These are phyloP conservation scores for Tricholauxania praeusta DNA, from an alignment of 2,888 invertebrate species.

Conservation along the genomic window DNA sequence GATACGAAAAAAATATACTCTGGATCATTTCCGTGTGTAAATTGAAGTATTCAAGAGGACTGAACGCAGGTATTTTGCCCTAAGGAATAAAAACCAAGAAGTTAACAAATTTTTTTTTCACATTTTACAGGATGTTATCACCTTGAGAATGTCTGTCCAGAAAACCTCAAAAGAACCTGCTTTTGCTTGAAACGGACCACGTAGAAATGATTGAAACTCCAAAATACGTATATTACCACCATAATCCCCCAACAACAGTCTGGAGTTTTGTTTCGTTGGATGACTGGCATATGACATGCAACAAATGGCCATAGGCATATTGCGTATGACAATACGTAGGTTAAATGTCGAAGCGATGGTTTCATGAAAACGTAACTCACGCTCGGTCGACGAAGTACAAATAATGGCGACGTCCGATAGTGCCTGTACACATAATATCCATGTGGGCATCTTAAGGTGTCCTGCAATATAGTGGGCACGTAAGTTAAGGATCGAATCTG, in stretches of 20 bases:
- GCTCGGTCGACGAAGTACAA: conserved; percentile 81
- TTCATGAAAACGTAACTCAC: conserved; percentile 85
- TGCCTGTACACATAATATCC: conserved; percentile 80
- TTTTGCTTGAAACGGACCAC: conserved; percentile 79
- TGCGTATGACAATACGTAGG: conserved; percentile 77
- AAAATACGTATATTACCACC: conserved; percentile 78
- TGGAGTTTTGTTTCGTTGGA: conserved; percentile 57
- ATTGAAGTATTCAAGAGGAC: conserved; percentile 71
- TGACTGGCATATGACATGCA: conserved; percentile 60
- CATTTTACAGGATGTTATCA: conserved; percentile 45
- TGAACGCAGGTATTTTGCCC: conserved; percentile 70
- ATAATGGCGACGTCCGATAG: conserved; percentile 83
- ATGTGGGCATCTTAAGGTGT: conserved; percentile 74
- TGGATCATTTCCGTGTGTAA: conserved; percentile 78
- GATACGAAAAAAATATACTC: conserved; percentile 77
- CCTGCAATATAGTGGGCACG: conserved; percentile 64
- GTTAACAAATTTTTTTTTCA: no score
- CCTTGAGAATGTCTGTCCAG: conserved; percentile 72
- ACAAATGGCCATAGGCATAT: conserved; percentile 66
- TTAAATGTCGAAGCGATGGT: conserved; percentile 80
- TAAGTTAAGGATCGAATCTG: background rate
- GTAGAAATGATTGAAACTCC: conserved; percentile 72
- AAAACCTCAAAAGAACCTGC: conserved; percentile 74
- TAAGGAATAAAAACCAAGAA: conserved; percentile 48
- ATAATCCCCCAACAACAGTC: conserved; percentile 80